Evolutionary conservation across 2,113 vertebrate genomes (phyloP).

Genomic region (Halcyon malimbica): DNA sequence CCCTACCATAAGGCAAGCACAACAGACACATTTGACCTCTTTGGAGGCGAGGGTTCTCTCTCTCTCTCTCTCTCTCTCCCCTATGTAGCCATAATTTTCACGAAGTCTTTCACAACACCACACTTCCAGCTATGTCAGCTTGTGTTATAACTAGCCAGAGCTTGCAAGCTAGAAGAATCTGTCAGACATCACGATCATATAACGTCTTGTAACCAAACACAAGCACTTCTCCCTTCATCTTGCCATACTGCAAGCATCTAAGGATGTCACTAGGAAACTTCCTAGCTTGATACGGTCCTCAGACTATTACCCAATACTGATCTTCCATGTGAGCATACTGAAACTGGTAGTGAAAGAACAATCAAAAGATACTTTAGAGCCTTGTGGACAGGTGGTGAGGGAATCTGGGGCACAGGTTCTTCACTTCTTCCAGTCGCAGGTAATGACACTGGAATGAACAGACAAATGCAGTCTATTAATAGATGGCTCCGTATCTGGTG

Average conservation of each 20-base stretch:
- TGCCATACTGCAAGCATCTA: neutral
- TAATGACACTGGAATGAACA: no score
- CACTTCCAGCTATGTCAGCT: neutral
- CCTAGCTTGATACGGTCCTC: no score
- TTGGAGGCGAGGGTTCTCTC: neutral
- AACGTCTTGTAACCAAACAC: neutral
- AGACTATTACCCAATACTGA: no score
- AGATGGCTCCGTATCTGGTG: no score
- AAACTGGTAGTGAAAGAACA: no score
- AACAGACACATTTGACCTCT: neutral
- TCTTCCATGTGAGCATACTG: no score
- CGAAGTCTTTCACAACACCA: neutral
- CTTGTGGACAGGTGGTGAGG: no score
- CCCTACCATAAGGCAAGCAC: neutral
- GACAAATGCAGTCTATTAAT: no score
- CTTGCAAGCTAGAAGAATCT: neutral
- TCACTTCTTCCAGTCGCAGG: no score
- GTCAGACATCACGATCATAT: rapidly evolving
- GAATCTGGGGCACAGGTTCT: no score
- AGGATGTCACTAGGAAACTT: no score
- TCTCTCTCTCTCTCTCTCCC: neutral
- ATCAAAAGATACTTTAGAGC: no score
- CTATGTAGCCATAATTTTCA: rapidly evolving
- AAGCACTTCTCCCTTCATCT: neutral
- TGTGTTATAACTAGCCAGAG: neutral